Base-by-base conservation (phyloP, 2,797 vertebrate species). In the Pogoniulus pusillus region DNA sequence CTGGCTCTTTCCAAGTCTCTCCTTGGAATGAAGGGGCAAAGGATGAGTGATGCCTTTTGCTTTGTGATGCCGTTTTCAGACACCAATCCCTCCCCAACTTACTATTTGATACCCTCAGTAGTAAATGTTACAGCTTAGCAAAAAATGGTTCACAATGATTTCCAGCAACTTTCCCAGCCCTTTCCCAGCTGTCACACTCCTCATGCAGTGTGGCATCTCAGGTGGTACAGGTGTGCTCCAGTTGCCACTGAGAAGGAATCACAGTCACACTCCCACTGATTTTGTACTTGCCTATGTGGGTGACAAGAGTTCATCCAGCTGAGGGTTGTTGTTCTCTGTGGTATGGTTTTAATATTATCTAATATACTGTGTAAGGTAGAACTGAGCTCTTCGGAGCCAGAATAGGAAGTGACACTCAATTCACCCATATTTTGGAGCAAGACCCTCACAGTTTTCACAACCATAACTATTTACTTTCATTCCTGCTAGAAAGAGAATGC, bases 1-100 rank as follows among this genome's bases (percentile, higher is more conserved):
- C 90, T 75, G 89, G 88, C 82, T 93, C 82, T 96, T 96, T 97
- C 96, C 95, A 96, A 96, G 93, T 94, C 96, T 94, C 87, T 94
- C 26, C 66, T 96, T 97, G 95, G 96, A 97, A 94, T 15, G 27
- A 95, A 95, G 68, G 70, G 88, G 74, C 86, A 89, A 89, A 93
- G 88, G 84, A 88, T 92, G 82, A 90, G 39, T 43, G 49, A 85
- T 47, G 69, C 60, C 89, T 95, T 95, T 89, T 87, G 81, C 75
- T 96, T 91, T 63, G 8, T 92, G 81, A 81, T 93, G 86, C 87
- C 80, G 34, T 93, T 95, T 77, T 84, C 93, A 92, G 94, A 90
- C 78, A 78, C 43, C 47, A 29, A 84, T 80, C 83, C 59, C 89
- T 89, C 92, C 95, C 96, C 96, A 96, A 72, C 35, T 90, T 94